These are phyloP conservation scores for Sorex maritimensis DNA, from an alignment of 2,797 vertebrate species.

Conservation along the genomic window DNA sequence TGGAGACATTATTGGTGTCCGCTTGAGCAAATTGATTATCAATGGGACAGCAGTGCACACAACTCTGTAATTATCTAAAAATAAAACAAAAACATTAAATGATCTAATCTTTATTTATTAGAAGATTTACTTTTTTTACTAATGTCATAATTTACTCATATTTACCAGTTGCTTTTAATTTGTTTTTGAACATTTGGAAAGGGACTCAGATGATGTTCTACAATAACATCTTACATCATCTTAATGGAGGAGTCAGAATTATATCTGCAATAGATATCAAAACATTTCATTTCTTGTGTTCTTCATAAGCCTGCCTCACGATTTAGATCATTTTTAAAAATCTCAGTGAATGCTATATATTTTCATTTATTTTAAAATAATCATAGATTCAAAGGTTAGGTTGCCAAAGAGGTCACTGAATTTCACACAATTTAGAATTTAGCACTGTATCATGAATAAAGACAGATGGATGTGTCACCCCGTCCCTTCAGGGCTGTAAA, in stretches of 20 bases:
- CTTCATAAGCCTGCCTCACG: not conserved
- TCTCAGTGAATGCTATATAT: not conserved
- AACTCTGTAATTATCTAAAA: conserved; percentile 25
- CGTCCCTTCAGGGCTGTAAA: conserved; percentile 1
- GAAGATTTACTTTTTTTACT: not conserved
- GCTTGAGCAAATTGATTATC: too few relatives aligned
- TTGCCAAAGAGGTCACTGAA: not conserved
- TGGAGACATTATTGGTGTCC: too few relatives aligned
- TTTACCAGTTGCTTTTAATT: conserved; percentile 33
- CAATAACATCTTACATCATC: not conserved
- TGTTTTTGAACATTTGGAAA: not conserved
- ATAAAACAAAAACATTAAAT: not conserved
- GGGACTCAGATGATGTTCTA: not conserved
- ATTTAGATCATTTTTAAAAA: not conserved
- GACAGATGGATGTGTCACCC: conserved; percentile 27
- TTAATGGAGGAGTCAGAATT: not conserved
- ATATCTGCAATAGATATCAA: not conserved
- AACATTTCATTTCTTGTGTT: not conserved
- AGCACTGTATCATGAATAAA: conserved; percentile 27
- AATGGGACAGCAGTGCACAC: too few relatives aligned
- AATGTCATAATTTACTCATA: not conserved
- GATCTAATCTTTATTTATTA: conserved; percentile 9
- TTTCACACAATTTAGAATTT: not conserved
- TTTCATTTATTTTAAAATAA: conserved; percentile 5
- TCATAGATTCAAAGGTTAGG: conserved; percentile 1